Percentiles rank a stretch among this genome's conserved stretches.
phyloP scores from a whole-genome alignment of 2,113 vertebrate genomes.

The Malurus alboscapulatus region DNA sequence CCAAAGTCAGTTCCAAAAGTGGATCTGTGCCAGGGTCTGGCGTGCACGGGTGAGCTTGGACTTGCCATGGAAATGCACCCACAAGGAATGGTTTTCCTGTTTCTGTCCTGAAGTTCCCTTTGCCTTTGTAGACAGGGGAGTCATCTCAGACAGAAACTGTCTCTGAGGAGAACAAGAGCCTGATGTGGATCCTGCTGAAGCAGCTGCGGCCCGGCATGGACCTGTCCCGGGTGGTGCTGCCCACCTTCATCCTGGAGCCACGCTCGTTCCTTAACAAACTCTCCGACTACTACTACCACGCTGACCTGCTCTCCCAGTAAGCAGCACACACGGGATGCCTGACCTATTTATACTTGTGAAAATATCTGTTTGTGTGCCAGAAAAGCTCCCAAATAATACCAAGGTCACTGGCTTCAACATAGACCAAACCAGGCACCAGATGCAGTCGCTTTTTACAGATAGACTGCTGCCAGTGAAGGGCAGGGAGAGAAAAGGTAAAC shows the following conservation, averaged over 20 bases:
- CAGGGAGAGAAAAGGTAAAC: not conserved
- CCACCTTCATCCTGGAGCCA: slow-evolving; percentile 93
- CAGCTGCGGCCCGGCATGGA: slow-evolving; percentile 94
- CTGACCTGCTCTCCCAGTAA: slow-evolving; percentile 92
- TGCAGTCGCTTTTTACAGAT: not conserved
- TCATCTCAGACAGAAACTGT: slow-evolving; percentile 89
- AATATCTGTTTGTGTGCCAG: not conserved
- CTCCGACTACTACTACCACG: slow-evolving; percentile 93
- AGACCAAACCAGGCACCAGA: not conserved
- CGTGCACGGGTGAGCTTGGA: not conserved
- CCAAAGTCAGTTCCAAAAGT: not conserved
- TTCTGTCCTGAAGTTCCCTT: slow-evolving; percentile 2
- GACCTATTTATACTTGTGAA: fast-evolving
- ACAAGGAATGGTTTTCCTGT: not conserved
- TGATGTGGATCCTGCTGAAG: slow-evolving; percentile 89
- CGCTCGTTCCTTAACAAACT: slow-evolving; percentile 95
- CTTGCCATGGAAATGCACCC: not conserved
- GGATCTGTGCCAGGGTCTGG: not conserved
- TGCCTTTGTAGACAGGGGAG: slow-evolving; percentile 77
- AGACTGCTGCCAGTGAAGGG: not conserved
- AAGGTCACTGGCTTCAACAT: not conserved
- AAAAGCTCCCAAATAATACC: not conserved
- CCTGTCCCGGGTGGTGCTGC: slow-evolving; percentile 90
- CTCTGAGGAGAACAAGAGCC: slow-evolving; percentile 89
- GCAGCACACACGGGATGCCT: not conserved